Evolutionary conservation across 2,113 vertebrate genomes (phyloP).

Genomic region (Turnix velox): DNA sequence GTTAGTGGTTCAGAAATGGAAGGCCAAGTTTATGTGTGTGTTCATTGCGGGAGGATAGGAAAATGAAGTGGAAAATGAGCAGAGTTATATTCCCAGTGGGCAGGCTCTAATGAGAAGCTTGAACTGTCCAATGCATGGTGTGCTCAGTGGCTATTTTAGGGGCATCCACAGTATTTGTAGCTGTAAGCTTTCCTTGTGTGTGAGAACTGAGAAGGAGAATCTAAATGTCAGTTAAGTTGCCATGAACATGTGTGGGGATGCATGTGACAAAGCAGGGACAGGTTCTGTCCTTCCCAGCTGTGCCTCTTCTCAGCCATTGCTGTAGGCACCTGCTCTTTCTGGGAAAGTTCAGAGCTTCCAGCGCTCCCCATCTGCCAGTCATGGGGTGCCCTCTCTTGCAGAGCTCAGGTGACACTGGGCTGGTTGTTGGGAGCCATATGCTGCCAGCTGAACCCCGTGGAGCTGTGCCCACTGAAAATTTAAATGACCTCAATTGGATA

Average conservation of each 20-base stretch:
- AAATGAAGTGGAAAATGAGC: not conserved
- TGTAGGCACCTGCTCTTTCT: not conserved
- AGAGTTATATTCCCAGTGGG: not conserved
- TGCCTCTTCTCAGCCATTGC: no score
- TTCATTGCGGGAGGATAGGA: not conserved
- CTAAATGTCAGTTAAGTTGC: not conserved
- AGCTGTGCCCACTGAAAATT: not conserved
- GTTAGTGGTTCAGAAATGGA: not conserved
- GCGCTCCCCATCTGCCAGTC: rapidly evolving
- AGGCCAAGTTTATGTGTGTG: not conserved
- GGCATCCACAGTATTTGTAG: not conserved
- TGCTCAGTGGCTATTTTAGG: slow-evolving; percentile 22
- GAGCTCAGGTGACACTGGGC: rapidly evolving
- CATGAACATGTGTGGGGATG: no score
- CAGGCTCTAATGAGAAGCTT: not conserved
- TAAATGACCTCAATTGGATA: not conserved
- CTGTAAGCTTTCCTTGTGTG: not conserved
- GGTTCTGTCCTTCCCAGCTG: not conserved
- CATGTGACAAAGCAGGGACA: not conserved
- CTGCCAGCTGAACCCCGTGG: not conserved
- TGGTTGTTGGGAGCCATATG: not conserved
- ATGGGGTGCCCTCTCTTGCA: not conserved
- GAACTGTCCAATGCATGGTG: not conserved
- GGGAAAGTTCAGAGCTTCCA: not conserved
- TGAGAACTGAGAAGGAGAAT: not conserved